These are phyloP conservation scores for Serranus cabrilla DNA, from an alignment of 2,797 vertebrate species.

Conservation along the genomic window DNA sequence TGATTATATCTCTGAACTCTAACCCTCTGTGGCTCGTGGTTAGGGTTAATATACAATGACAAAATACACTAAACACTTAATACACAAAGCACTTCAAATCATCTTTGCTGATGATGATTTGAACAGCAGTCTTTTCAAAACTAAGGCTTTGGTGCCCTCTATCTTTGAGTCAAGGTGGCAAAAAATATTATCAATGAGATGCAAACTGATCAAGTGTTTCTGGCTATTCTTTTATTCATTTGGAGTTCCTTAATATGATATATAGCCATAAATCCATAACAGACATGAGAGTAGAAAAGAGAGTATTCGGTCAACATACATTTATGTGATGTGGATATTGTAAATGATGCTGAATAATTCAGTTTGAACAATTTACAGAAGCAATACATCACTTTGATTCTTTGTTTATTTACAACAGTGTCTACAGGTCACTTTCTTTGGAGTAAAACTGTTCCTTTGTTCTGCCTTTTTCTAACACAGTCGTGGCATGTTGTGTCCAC, in stretches of 20 bases:
- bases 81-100: conserved; percentile 32
- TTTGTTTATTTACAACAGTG: conserved; percentile 71
- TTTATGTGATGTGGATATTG: conserved; percentile 40
- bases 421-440: conserved; percentile 77
- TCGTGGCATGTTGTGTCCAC: conserved; percentile 84
- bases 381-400: conserved; percentile 45
- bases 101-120: conserved; percentile 16
- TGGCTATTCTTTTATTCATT: conserved; percentile 9
- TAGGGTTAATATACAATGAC: not conserved
- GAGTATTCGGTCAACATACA: conserved; percentile 8
- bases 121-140: conserved; percentile 50
- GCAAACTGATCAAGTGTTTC: conserved; percentile 12
- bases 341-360: conserved; percentile 63
- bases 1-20: not conserved
- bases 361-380: conserved; percentile 51
- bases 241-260: not conserved
- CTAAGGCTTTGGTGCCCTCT: conserved; percentile 83
- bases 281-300: conserved; percentile 18
- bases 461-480: conserved; percentile 81
- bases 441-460: conserved; percentile 84
- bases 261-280: not conserved
- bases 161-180: conserved; percentile 41
- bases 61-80: conserved; percentile 29
- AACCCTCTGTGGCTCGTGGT: not conserved
- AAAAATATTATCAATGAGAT: not conserved